Percentiles rank a stretch among this genome's conserved stretches.
Evolutionary conservation across 1,140 invertebrate species (phyloP).

Genomic region (Marisa cornuarietis): DNA sequence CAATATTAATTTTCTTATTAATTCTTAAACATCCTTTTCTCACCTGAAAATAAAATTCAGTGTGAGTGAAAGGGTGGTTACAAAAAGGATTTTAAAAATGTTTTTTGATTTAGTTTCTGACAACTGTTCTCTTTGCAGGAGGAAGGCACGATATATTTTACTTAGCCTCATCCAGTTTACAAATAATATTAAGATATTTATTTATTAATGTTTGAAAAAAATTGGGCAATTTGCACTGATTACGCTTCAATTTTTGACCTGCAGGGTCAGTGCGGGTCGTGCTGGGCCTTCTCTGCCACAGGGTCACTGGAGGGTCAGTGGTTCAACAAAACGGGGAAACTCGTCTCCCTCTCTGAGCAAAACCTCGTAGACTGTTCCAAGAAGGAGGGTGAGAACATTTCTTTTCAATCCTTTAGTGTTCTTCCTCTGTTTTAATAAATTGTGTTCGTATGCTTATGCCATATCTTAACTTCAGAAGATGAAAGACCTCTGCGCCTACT

Average conservation of each 20-base stretch:
- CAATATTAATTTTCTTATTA: too few species aligned
- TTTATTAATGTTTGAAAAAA: not conserved
- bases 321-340: conserved; percentile 82
- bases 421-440: too few species aligned
- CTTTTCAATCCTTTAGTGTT: too few species aligned
- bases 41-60: too few species aligned
- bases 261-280: conserved; percentile 84
- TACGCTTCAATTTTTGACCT: not conserved
- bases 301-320: conserved; percentile 96
- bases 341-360: conserved; percentile 95
- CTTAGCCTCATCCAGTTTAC: not conserved
- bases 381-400: conserved; percentile 64
- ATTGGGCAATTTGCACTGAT: not conserved
- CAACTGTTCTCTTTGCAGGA: too few species aligned
- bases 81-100: too few species aligned
- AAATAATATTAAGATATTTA: not conserved
- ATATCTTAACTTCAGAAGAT: too few species aligned
- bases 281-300: conserved; percentile 93
- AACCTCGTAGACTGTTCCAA: conserved; percentile 94
- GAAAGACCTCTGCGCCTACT: too few species aligned
- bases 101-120: too few species aligned
- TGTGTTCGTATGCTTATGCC: too few species aligned
- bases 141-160: not conserved
- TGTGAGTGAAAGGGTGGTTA: too few species aligned
- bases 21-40: too few species aligned